Evolutionary conservation across 2,797 vertebrate genomes (phyloP).

Genomic region (Acrossocheilus wenchowensis): DNA sequence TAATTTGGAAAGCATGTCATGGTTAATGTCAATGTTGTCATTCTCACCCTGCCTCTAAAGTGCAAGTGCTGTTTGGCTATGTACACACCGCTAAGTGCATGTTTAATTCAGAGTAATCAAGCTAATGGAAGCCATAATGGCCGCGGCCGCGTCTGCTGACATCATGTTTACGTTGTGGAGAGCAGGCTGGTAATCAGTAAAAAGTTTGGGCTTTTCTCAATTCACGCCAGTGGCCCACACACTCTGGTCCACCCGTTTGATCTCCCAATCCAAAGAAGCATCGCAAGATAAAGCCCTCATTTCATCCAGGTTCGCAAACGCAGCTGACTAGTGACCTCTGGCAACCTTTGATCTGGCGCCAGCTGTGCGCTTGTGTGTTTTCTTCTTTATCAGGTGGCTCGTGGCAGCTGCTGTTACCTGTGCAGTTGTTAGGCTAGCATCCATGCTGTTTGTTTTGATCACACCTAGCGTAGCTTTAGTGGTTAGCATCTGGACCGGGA

Average conservation of each 20-base stretch:
- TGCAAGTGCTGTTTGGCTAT: slow-evolving; percentile 32
- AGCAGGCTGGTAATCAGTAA: slow-evolving; percentile 70
- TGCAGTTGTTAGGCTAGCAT: slow-evolving; percentile 35
- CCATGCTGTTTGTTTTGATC: slow-evolving; percentile 61
- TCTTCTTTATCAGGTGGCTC: slow-evolving; percentile 33
- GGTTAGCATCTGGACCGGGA: slow-evolving; percentile 51
- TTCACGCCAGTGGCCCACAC: slow-evolving; percentile 65
- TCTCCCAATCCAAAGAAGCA: slow-evolving; percentile 50
- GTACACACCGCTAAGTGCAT: slow-evolving; percentile 60
- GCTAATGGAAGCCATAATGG: slow-evolving; percentile 71
- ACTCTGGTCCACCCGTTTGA: slow-evolving; percentile 45
- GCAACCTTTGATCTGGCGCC: slow-evolving; percentile 22
- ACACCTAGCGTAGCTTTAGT: slow-evolving; percentile 55
- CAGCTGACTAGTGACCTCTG: neutral
- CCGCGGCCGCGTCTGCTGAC: slow-evolving; percentile 63
- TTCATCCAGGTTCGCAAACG: slow-evolving; percentile 38
- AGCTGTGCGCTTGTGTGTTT: neutral
- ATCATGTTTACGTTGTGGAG: slow-evolving; percentile 72
- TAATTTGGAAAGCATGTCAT: slow-evolving; percentile 25
- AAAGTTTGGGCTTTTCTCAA: slow-evolving; percentile 63
- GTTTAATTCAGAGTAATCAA: slow-evolving; percentile 71
- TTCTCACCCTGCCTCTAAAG: slow-evolving; percentile 40
- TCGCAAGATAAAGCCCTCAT: slow-evolving; percentile 33
- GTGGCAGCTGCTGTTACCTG: neutral
- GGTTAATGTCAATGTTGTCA: slow-evolving; percentile 46